phyloP scores from a whole-genome alignment of 2,888 invertebrate genomes.

The Fabriciana adippe region DNA sequence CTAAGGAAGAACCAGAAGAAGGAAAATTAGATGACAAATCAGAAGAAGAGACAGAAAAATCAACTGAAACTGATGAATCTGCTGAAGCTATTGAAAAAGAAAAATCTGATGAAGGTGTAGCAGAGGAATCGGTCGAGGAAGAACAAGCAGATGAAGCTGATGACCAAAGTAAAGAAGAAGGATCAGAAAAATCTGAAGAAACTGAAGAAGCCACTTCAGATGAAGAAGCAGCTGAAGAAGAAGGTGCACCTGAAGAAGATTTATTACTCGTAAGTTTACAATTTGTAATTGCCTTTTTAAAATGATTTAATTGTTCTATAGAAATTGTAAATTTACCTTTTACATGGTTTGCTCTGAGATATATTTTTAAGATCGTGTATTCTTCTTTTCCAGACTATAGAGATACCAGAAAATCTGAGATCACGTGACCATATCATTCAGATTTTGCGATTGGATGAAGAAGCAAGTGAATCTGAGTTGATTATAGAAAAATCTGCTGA shows the following conservation, averaged over 20 bases:
- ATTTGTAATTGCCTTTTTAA: neutral
- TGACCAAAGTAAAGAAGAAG: constrained; percentile 49
- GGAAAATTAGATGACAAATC: constrained; percentile 46
- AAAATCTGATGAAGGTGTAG: constrained; percentile 52
- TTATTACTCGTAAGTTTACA: constrained; percentile 78
- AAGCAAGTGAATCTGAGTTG: constrained; percentile 86
- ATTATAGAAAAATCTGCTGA: constrained; percentile 88
- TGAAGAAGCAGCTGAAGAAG: constrained; percentile 57
- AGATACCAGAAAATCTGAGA: constrained; percentile 89
- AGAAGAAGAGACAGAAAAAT: constrained; percentile 50
- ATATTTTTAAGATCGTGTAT: too few relatives aligned
- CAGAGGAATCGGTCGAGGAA: constrained; percentile 55
- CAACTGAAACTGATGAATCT: constrained; percentile 3
- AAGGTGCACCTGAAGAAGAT: constrained; percentile 85
- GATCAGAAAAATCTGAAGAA: constrained; percentile 46
- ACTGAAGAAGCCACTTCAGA: constrained; percentile 56
- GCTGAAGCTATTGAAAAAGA: constrained; percentile 38
- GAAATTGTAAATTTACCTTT: too few relatives aligned
- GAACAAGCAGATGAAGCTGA: constrained; percentile 54
- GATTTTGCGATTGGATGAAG: constrained; percentile 90
- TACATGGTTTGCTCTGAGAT: too few relatives aligned
- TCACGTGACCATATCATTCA: constrained; percentile 90
- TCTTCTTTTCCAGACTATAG: constrained; percentile 82
- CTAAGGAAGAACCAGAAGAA: constrained; percentile 48
- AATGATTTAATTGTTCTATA: too few relatives aligned